A percentile compares a stretch with the other conserved stretches of the same genome.
Evolutionary conservation across 2,888 invertebrate genomes (phyloP).

Genomic region (Hydroisotoma schaefferi): DNA sequence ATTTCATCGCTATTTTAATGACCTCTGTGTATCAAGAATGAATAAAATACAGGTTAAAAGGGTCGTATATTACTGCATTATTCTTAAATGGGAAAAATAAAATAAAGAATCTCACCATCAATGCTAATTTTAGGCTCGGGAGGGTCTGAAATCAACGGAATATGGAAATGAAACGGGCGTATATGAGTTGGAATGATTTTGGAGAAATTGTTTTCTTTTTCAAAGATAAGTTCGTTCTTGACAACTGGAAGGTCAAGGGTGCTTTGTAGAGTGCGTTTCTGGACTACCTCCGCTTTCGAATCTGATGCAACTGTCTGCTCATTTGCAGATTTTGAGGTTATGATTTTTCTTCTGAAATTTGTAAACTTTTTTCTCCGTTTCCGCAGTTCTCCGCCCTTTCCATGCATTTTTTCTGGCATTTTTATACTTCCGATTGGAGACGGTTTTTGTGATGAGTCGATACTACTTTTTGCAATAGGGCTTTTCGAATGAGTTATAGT

Average conservation of each 20-base stretch:
- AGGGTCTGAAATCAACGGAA: slow-evolving; percentile 17
- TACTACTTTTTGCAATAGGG: too few relatives aligned
- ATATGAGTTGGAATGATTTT: slow-evolving; percentile 2
- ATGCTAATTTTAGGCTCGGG: not conserved
- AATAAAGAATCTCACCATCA: not conserved
- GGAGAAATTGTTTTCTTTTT: not conserved
- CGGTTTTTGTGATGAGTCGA: too few relatives aligned
- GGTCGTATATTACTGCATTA: not conserved
- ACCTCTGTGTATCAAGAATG: not conserved
- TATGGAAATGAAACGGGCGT: slow-evolving; percentile 30
- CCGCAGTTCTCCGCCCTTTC: too few relatives aligned
- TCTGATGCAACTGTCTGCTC: not conserved
- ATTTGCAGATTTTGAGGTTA: too few relatives aligned
- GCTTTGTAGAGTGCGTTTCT: too few relatives aligned
- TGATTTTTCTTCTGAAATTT: too few relatives aligned
- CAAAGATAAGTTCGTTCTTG: slow-evolving; percentile 1
- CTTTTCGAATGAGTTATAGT: too few relatives aligned
- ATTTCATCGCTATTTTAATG: not conserved
- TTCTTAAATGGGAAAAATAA: not conserved
- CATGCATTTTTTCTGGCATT: too few relatives aligned
- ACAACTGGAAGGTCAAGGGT: slow-evolving; percentile 9
- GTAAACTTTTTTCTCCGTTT: too few relatives aligned
- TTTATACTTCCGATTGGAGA: too few relatives aligned
- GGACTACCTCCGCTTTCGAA: too few relatives aligned
- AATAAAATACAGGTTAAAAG: not conserved